phyloP scores from a whole-genome alignment of 2,113 vertebrate species.

The Montifringilla adamsi region DNA sequence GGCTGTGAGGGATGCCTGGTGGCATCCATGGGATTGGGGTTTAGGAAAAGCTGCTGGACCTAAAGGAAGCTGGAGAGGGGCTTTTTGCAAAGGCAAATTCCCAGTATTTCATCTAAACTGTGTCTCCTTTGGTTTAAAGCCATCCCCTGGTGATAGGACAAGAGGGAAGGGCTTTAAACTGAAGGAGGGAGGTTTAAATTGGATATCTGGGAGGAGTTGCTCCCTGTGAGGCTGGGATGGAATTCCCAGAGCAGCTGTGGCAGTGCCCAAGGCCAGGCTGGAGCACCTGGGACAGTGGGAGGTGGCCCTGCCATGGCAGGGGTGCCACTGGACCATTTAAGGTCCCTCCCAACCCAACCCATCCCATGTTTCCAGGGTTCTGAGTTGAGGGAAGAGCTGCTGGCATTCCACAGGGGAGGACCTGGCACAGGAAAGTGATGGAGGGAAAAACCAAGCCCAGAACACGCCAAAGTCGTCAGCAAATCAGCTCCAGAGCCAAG shows the following conservation, averaged over 20 bases:
- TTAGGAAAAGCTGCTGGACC: background rate
- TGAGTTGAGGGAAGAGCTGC: background rate
- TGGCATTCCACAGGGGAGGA: background rate
- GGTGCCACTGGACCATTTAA: background rate
- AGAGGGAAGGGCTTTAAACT: background rate
- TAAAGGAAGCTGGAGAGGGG: background rate
- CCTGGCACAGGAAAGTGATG: background rate
- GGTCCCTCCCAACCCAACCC: background rate
- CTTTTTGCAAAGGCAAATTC: background rate
- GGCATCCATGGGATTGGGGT: fast-evolving
- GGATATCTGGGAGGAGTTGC: background rate
- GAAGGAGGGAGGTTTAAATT: too few relatives aligned
- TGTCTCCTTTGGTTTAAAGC: fast-evolving
- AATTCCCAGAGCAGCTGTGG: background rate
- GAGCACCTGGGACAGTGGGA: background rate
- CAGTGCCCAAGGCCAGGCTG: fast-evolving
- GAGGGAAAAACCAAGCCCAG: background rate
- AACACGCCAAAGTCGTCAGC: background rate
- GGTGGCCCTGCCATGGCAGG: background rate
- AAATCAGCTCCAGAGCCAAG: background rate
- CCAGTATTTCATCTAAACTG: background rate
- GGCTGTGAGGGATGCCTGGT: fast-evolving
- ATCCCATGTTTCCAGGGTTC: fast-evolving
- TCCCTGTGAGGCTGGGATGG: background rate
- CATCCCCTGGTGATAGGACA: fast-evolving